These are phyloP conservation scores for Pipistrellus pygmaeus DNA, from an alignment of 2,797 vertebrate genomes.

Conservation along the genomic window DNA sequence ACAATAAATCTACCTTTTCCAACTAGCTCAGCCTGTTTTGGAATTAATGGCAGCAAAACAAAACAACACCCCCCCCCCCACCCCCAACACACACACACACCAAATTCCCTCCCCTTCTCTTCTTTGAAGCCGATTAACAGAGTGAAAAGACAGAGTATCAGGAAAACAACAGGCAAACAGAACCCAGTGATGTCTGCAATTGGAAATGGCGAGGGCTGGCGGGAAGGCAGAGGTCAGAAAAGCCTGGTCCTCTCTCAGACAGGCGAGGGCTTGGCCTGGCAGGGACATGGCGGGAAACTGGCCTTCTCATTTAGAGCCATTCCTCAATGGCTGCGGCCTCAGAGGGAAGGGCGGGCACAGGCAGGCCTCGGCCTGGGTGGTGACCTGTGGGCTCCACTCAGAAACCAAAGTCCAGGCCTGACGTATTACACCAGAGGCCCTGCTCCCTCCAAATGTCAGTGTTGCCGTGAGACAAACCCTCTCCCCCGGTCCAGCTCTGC, in stretches of 20 bases:
- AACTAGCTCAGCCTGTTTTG: constrained; percentile 62
- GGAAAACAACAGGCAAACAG: constrained; percentile 11
- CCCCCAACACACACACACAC: neutral
- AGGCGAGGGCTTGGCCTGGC: neutral
- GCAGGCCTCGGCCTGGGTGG: neutral
- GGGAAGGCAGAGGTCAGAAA: neutral
- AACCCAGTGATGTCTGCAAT: neutral
- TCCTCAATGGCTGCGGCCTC: neutral
- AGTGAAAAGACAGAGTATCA: constrained; percentile 9
- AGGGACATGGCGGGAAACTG: neutral
- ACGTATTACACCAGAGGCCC: no score
- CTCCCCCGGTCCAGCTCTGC: neutral
- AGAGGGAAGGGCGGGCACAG: neutral
- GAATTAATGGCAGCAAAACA: constrained; percentile 38
- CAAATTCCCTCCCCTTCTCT: neutral
- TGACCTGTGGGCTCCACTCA: neutral
- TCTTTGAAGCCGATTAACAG: constrained; percentile 24
- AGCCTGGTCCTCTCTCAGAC: neutral
- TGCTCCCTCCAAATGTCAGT: neutral
- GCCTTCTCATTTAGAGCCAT: neutral
- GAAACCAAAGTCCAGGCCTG: neutral
- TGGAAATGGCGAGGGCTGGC: neutral
- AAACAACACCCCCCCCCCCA: neutral
- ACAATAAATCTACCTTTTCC: constrained; percentile 45
- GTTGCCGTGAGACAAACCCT: neutral